These are phyloP conservation scores for Nannospalax galili DNA, from an alignment of 2,113 vertebrate genomes.

Conservation along the genomic window DNA sequence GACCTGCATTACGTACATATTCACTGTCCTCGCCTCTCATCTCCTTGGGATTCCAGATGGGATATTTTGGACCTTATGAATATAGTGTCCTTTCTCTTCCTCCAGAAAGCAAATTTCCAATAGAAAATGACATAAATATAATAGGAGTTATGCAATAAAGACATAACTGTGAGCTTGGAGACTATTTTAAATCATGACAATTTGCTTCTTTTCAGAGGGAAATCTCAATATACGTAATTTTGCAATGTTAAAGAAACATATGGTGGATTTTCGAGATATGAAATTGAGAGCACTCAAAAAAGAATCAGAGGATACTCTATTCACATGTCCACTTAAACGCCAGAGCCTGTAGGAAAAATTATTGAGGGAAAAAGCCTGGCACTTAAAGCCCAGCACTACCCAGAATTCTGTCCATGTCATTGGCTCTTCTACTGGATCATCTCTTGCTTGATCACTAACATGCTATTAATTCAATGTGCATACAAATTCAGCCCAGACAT, in stretches of 20 bases:
- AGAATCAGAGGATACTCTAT: not conserved
- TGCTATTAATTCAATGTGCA: not conserved
- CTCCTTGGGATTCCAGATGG: conserved; percentile 31
- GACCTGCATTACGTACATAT: not conserved
- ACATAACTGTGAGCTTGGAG: conserved; percentile 24
- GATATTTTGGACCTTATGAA: conserved; percentile 43
- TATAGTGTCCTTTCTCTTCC: conserved; percentile 54
- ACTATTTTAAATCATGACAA: conserved; percentile 50
- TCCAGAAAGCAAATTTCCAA: conserved; percentile 10
- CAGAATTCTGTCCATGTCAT: not conserved
- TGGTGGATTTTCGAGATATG: not conserved
- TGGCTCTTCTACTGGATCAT: not conserved
- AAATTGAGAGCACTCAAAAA: conserved; percentile 18
- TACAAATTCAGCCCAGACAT: not conserved
- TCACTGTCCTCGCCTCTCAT: not conserved
- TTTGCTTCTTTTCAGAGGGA: not conserved
- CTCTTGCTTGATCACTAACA: not conserved
- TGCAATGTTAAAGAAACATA: conserved; percentile 2
- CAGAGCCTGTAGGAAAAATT: not conserved
- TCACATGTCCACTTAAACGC: not conserved
- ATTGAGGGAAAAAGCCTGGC: not conserved
- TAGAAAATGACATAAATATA: conserved; percentile 10
- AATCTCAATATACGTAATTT: not conserved
- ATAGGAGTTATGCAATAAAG: conserved; percentile 42
- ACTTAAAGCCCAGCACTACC: not conserved